Evolutionary conservation across 2,113 vertebrate genomes (phyloP), one percentile per base, ranked within the genome.

Genomic region (Drymodes brunneopygia): DNA sequence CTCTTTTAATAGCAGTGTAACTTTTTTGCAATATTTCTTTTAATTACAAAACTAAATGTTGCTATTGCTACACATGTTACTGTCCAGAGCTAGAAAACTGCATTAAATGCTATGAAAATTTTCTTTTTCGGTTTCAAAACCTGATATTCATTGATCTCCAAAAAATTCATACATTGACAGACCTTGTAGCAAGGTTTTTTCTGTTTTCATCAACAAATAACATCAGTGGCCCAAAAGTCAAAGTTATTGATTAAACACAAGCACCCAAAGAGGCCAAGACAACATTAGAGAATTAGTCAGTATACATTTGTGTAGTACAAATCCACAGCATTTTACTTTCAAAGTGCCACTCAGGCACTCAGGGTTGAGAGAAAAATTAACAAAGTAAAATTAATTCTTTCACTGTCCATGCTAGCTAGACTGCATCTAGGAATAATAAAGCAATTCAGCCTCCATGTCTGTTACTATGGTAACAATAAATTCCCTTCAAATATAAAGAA

Each of bases 381-480:
- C 31, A 72, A 44, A 89, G 14, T 81, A 5, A 89, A 81, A 92
- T 44, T 77, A 73, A 50, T 86, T 81, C 14, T 74, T 89, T 67
- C n/a, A 48, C 28, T 89, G 51, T 48, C 56, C 40, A 7, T 54
- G 28, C 27, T 81, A 71, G 56, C 51, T 48, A 65, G 61, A 40
- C 45, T 51, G 2, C 35, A 64, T 71, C 56, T 66, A 86, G 51
- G 38, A 94, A 90, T 73, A 83, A 86, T 65, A 74, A 82, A 89
- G 45, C 28, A 51, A 70, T 72, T 91, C 60, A 27, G 18, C 54
- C 44, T 86, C 53, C 29, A 48, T 4, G 1, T 31, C 65, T 40
- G 91, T 96, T 86, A 84, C 91, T 89, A 91, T 79, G 48, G 80
- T 53, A 94, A 94, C 92, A 67, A 47, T 89, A 92, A 73, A 84